A percentile compares a stretch with the other conserved stretches of the same genome.
phyloP scores from a whole-genome alignment of 2,888 invertebrate species.

The Panzeria rudis region DNA sequence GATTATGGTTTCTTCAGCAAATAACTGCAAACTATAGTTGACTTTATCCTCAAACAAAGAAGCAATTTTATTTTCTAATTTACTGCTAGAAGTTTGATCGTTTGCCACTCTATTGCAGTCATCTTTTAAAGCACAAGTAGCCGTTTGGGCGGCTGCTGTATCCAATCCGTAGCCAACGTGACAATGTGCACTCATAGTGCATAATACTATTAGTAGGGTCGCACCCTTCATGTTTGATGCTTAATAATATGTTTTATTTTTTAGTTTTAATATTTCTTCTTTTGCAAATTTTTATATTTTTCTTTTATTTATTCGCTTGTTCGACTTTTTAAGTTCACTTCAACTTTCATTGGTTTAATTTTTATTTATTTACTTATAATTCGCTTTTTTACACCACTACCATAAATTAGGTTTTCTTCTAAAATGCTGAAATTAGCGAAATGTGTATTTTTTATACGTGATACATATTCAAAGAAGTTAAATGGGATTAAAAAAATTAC shows the following conservation, averaged over 20 bases:
- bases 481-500: too few species aligned
- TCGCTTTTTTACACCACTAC: not conserved
- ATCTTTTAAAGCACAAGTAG: conserved; percentile 81
- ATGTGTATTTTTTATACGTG: not conserved
- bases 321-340: not conserved
- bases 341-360: not conserved
- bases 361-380: not conserved
- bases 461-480: too few species aligned
- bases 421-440: not conserved
- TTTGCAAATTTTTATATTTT: not conserved
- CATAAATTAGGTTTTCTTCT: not conserved
- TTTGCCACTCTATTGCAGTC: conserved; percentile 78
- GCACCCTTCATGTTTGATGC: conserved; percentile 55
- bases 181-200: conserved; percentile 11
- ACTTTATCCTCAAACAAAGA: conserved; percentile 82
- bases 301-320: not conserved
- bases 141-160: conserved; percentile 73
- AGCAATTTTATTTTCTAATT: conserved; percentile 80
- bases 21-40: conserved; percentile 81
- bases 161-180: conserved; percentile 63
- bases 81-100: conserved; percentile 72
- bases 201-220: conserved; percentile 42
- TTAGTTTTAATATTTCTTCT: conserved; percentile 19
- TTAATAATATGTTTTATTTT: conserved; percentile 20
- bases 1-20: conserved; percentile 77